Conservation (phyloP, 2,888 invertebrate genomes). For the Ceriagrion tenellum region DNA sequence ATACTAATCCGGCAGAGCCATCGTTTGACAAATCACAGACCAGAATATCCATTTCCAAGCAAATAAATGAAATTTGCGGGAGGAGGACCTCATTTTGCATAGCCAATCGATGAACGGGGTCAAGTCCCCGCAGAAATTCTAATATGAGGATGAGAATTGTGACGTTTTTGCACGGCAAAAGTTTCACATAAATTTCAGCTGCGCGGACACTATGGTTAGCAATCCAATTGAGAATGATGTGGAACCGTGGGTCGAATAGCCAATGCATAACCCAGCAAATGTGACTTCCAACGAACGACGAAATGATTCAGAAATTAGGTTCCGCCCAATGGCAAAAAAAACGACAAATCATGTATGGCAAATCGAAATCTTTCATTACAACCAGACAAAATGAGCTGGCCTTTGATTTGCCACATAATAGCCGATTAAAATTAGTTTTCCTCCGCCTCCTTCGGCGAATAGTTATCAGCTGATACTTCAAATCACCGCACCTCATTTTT, state of each 20-base stretch:
- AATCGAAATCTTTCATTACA: no score
- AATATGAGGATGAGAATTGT: background rate
- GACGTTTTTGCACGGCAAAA: background rate
- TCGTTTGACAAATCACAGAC: background rate
- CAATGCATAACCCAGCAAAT: background rate
- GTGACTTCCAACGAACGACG: background rate
- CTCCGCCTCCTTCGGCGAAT: no score
- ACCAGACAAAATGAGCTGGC: no score
- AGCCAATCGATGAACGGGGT: background rate
- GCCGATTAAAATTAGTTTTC: no score
- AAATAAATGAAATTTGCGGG: background rate
- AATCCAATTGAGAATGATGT: no score
- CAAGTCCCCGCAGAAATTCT: background rate
- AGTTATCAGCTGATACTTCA: no score
- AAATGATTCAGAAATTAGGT: background rate
- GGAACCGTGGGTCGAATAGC: background rate
- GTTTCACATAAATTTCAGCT: background rate
- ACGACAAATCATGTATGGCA: no score
- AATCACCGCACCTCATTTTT: no score
- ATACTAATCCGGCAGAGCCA: background rate
- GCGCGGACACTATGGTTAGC: background rate
- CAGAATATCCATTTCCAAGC: background rate
- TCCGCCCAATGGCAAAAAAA: no score
- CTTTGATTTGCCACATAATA: no score
- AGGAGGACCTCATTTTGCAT: background rate